A percentile compares a stretch with the other conserved stretches of the same genome.
Conservation (phyloP, 2,113 vertebrate species). For the Turnix velox region DNA sequence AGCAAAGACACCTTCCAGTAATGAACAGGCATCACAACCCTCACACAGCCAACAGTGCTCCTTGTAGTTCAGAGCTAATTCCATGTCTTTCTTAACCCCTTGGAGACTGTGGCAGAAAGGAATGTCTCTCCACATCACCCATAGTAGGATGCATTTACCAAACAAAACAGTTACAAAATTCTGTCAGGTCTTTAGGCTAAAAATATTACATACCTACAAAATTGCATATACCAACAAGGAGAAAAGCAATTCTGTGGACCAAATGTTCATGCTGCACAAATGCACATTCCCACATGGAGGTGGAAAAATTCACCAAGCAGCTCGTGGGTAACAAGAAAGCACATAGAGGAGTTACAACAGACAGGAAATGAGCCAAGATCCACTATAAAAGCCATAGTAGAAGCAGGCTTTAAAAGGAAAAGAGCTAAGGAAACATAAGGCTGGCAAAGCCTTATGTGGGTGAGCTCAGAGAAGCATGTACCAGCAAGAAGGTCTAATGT, state of each 20-base stretch:
- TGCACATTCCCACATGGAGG: not conserved
- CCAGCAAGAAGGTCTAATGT: not conserved
- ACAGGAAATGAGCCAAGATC: not conserved
- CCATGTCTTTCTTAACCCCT: not conserved
- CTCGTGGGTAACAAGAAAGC: not conserved
- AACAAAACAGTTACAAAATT: not conserved
- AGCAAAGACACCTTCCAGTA: not conserved
- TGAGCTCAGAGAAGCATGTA: not conserved
- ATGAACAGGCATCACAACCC: not conserved
- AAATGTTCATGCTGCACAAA: fast-evolving
- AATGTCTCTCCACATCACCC: not conserved
- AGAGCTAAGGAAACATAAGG: not conserved
- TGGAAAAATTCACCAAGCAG: not conserved
- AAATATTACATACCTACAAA: conserved; percentile 1
- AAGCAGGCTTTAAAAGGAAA: not conserved
- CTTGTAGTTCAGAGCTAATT: not conserved
- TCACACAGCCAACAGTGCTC: not conserved
- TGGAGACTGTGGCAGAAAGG: not conserved
- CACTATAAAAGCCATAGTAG: not conserved
- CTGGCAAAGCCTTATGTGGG: not conserved
- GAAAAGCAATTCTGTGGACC: not conserved
- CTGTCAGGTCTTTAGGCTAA: not conserved
- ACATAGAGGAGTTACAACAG: not conserved
- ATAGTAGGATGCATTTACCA: not conserved
- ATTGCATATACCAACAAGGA: not conserved